Evolutionary conservation across 2,888 invertebrate species (phyloP).

Genomic region (Lepidonotus clava): DNA sequence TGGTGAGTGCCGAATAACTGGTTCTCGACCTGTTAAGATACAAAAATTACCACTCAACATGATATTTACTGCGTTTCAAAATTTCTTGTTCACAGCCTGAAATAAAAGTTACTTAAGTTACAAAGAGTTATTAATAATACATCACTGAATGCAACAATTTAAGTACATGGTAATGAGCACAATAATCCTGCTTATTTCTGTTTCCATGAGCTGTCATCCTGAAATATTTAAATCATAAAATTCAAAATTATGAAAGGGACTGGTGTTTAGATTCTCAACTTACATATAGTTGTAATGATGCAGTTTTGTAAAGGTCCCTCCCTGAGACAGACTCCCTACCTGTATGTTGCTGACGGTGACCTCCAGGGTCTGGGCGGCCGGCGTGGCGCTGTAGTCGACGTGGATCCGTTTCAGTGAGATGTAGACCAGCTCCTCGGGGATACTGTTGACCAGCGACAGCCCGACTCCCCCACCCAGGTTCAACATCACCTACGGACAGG

Average conservation of each 20-base stretch:
- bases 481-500: slow-evolving; percentile 69
- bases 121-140: too few relatives aligned
- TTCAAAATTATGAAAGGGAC: too few relatives aligned
- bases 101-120: too few relatives aligned
- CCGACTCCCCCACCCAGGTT: slow-evolving; percentile 84
- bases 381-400: slow-evolving; percentile 76
- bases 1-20: slow-evolving; percentile 92
- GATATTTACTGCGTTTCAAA: too few relatives aligned
- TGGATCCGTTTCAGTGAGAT: slow-evolving; percentile 81
- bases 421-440: slow-evolving; percentile 91
- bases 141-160: too few relatives aligned
- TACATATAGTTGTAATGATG: neutral
- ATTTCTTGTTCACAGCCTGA: too few relatives aligned
- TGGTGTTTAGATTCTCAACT: neutral
- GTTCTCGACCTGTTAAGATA: slow-evolving; percentile 88
- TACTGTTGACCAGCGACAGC: slow-evolving; percentile 88
- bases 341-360: slow-evolving; percentile 90
- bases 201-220: too few relatives aligned
- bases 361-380: slow-evolving; percentile 81
- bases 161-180: too few relatives aligned
- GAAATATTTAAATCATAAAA: too few relatives aligned
- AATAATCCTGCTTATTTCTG: too few relatives aligned
- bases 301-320: too few relatives aligned
- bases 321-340: slow-evolving; percentile 71
- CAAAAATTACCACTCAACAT: neutral